Conservation (phyloP, 2,888 invertebrate species). For the Crocallis elinguaria region DNA sequence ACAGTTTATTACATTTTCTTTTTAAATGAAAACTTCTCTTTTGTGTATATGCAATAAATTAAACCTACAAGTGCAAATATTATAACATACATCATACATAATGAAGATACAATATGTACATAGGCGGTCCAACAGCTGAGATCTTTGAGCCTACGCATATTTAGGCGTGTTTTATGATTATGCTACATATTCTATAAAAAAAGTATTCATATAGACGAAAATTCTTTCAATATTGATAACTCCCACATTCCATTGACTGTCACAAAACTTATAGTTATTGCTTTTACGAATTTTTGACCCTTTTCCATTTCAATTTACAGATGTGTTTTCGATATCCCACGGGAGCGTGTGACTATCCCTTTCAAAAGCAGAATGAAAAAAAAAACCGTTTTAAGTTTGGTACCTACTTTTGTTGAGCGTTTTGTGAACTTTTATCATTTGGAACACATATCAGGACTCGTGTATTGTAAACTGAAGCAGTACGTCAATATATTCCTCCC, state of each 20-base stretch:
- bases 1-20: too few species aligned
- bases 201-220: not conserved
- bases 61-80: too few species aligned
- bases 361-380: constrained; percentile 58
- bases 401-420: constrained; percentile 36
- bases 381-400: constrained; percentile 55
- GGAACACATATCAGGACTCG: too few species aligned
- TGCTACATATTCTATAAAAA: not conserved
- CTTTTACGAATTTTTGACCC: constrained; percentile 68
- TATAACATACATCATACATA: too few species aligned
- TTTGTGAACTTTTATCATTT: constrained; percentile 24
- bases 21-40: too few species aligned
- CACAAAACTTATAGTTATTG: constrained; percentile 64
- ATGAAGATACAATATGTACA: too few species aligned
- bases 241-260: constrained; percentile 45
- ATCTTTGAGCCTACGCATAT: too few species aligned
- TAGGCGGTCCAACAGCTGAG: too few species aligned
- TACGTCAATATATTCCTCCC: too few species aligned
- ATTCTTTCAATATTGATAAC: constrained; percentile 26
- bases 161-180: not conserved
- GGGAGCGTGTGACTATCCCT: constrained; percentile 56
- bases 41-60: too few species aligned
- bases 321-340: constrained; percentile 68
- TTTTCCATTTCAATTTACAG: constrained; percentile 75
- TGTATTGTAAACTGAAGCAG: too few species aligned